Base-by-base conservation (phyloP, 2,113 vertebrate genomes). In the Melierax canorus region DNA sequence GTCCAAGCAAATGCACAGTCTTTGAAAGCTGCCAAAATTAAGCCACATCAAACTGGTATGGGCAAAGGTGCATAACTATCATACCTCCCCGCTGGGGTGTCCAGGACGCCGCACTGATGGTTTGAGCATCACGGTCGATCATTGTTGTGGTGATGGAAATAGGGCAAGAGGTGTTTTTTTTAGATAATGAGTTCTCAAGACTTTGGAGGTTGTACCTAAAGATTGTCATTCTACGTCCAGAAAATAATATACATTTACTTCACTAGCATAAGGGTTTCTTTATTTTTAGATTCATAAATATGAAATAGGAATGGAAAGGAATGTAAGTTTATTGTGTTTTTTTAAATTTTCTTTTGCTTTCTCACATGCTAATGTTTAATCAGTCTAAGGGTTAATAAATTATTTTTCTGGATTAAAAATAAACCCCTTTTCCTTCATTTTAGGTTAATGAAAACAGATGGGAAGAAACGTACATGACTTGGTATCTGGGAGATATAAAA, bases 71-170 rank as follows among this genome's bases (percentile, higher is more conserved):
- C 14, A 1, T 46, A 45, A 69, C 39, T 82, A 0, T 55, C 0
- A 0, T 69, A 82, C 45, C 17, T 76, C 1, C 1, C 39, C 3
- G 1, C 29, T 30, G 32, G 60, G 79, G 11, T 3, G 1, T 38
- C 36, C 69, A 56, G 68, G n/a, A 9, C 0, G 0, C 43, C 2
- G 2, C 45, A 26, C 34, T 73, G 51, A 71, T 0, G 1, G 1
- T 36, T 53, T 62, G 43, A 53, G 26, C 7, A 0, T 63, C 69
- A 27, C 46, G 43, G 43, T 48, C 5, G 6, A 34, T 88, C 27
- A 13, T 30, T 39, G 26, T 20, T 48, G 41, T 64, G 71, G 45
- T 73, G 53, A 60, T 32, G 26, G 26, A 94, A 96, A 68, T 85
- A 62, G 64, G 58, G 51, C 62, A 75, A 48, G 38, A 91, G 66